Base-by-base conservation (phyloP, 2,113 vertebrate genomes). In the Crotalus helleri region DNA sequence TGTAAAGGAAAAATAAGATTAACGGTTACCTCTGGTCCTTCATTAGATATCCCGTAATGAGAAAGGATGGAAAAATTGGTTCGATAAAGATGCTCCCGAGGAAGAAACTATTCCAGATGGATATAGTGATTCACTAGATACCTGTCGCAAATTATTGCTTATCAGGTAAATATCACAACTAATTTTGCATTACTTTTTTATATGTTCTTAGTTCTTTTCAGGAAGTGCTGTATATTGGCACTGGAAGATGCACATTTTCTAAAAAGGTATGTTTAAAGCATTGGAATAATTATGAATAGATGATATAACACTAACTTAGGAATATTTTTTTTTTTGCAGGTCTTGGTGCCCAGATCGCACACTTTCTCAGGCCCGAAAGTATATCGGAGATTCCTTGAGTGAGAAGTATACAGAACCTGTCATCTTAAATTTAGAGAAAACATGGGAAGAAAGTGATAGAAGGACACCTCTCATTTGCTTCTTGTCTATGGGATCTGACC, bases 321-420 rank as follows among this genome's bases (percentile, higher is more conserved):
- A 93, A 88, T 85, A 74, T 94, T n/a, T 95, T 95, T 95, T 95
- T 39, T 92, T 90, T 95, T 89, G 86, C 95, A 98, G 98, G 90
- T 98, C 97, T 44, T 98, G 98, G 98, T 98, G 98, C 94, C 98
- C 98, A 95, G 98, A 98, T n/a, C 95, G 98, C 91, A 98, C 96
- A 0, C 95, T 98, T 96, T 98, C 97, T 86, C 98, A 98, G 96
- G 98, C 98, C 88, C 97, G 98, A 89, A 98, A 98, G 61, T 98
- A 98, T 0, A 97, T 98, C 91, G 96, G 96, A 49, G 92, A 96
- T 91, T 98, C 98, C 74, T 88, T 98, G 93, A 89, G 96, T 89
- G 98, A 97, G 61, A 98, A 97, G 92, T 98, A 98, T 23, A 98
- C 96, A 59, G 98, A 98, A 85, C 97, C 98, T 21, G 97, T 98